Evolutionary conservation across 2,113 vertebrate genomes (phyloP), one percentile per base, ranked within the genome.

Genomic region (Myotis brandtii): DNA sequence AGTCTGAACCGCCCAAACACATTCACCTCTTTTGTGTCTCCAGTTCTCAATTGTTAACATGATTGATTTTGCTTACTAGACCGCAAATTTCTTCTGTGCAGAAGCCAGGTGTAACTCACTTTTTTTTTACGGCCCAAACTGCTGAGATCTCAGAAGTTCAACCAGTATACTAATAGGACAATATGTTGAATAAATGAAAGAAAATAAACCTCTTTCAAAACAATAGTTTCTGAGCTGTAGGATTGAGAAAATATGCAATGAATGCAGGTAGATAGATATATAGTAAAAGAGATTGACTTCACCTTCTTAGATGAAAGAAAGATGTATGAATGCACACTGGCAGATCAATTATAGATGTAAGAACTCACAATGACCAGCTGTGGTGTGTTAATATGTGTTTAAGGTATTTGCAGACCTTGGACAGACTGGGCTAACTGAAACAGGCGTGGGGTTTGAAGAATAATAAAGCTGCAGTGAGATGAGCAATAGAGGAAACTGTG

Each of bases 401-500:
- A 64, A 91, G 90, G n/a, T 75, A 86, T 89, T 89, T 95, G 86
- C 67, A 46, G 34, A 73, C 52, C 23, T 43, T 77, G 2, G 0
- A 40, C 37, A 37, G n/a, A 48, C 73, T 23, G 25, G 54, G 67
- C 77, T 92, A 79, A 95, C 62, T 91, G 91, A 91, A 86, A 91
- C 73, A 93, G 80, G 54, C 75, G 34, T 34, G 7, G 34, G 43
- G 66, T 91, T 62, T 54, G 72, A 82, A 93, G 92, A n/a, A 21
- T 37, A n/a, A 95, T 54, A 91, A 73, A 69, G 92, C 34, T 83
- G 34, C 79, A 50, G 11, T 37, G 12, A 91, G 56, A 93, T 91
- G 92, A 97, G 95, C 96, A 94, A 66, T 18, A 32, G 73, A 67
- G 34, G 76, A 69, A 66, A 52, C 48, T 20, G 62, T 34, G 32